Conservation (phyloP, 2,113 vertebrate genomes). For the Opisthocomus hoazin region DNA sequence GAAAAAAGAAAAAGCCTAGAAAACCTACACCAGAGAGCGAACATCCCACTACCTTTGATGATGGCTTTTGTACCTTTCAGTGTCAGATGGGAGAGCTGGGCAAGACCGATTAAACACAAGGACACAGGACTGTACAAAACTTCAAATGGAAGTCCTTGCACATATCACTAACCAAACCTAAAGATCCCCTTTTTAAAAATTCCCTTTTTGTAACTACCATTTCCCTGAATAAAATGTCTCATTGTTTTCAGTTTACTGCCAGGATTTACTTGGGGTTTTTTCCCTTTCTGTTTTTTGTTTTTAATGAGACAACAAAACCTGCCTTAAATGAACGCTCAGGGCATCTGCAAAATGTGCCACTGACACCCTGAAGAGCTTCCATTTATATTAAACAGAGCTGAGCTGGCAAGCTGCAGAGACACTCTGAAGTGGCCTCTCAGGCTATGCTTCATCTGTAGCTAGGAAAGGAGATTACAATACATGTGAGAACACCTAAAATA, state of each 20-base stretch:
- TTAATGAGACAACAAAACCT: neutral
- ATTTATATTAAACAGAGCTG: conserved; percentile 19
- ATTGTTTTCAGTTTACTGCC: neutral
- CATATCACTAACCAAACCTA: neutral
- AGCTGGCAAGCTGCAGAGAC: neutral
- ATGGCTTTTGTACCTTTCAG: neutral
- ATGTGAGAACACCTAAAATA: conserved; percentile 44
- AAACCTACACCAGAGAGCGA: neutral
- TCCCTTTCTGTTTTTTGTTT: neutral
- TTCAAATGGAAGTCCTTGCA: neutral
- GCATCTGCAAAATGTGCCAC: neutral
- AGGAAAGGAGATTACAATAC: conserved; percentile 12
- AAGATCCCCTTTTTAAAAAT: no score
- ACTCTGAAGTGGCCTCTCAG: conserved; percentile 46
- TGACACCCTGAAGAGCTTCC: conserved; percentile 22
- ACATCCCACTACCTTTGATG: neutral
- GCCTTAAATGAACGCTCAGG: neutral
- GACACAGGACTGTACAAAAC: neutral
- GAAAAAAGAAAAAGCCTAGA: neutral
- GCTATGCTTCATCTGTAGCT: neutral
- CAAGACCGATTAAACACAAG: neutral
- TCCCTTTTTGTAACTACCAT: neutral
- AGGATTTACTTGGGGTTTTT: neutral
- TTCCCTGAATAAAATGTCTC: neutral
- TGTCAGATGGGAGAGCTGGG: neutral